Base-by-base conservation (phyloP, 2,888 invertebrate genomes). In the Coenonympha arcania region DNA sequence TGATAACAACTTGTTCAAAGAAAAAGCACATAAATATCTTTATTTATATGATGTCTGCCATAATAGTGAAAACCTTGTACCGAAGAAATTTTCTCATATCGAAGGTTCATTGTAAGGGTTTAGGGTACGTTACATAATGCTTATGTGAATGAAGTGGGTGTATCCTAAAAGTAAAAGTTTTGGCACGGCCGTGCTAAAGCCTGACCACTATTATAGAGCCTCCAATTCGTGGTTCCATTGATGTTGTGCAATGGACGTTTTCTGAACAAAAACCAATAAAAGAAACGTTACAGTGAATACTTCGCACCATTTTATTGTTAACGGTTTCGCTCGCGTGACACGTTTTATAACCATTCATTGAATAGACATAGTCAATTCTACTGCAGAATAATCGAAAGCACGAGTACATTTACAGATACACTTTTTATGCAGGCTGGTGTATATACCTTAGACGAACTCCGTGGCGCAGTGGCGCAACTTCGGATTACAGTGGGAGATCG, bases 131-230 rank as follows among this genome's bases (percentile, higher is more conserved):
- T 39, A 39, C 5, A 9, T 16, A 13, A 39, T 24, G 16, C 15
- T 39, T 19, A 15, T 11, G 11, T 36, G 19, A 19, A 34, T 9
- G 9, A 1, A 22, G 37, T 22, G 1, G 30, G 22, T 18, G 34
- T 5, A 19, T 39, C 24, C 22, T 22, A 39, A 39, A 39, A 39
- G 39, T 39, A 39, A 39, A 39, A 39, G 39, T 15, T 15, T 39
- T 24, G 24, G 24, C 39, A 15, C 15, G 13, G 6, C 15, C 4
- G 39, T 39, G 39, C 15, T 39, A 39, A 9, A 15, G n/a, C 11
- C 24, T 39, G 22, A 39, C 9, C 22, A 24, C 24, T 39, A 37
- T 24, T n/a, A n/a, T n/a, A n/a, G n/a, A 39, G 22, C 2, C 9
- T 24, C 24, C 24, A 24, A 39, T 39, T 39, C 9, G 22, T 37